A percentile compares a stretch with the other conserved stretches of the same genome.
These are phyloP conservation scores for Pollimyrus isidori DNA, from an alignment of 2,113 vertebrate genomes.

Conservation along the genomic window DNA sequence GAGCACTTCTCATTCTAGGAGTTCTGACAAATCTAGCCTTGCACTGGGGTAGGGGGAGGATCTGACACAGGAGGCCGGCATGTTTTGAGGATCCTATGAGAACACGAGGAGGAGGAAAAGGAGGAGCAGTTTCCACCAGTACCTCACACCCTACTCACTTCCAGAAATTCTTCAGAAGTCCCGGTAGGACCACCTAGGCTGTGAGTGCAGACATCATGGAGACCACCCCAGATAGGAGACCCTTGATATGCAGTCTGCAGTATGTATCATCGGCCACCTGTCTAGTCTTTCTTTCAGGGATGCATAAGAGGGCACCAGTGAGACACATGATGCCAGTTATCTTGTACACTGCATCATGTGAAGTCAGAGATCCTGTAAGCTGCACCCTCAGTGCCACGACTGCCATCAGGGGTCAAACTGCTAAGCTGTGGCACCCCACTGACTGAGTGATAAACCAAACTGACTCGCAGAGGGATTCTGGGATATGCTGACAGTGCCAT, in stretches of 20 bases:
- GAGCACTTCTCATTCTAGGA: background rate
- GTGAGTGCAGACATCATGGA: background rate
- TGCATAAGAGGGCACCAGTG: background rate
- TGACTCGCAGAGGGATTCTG: background rate
- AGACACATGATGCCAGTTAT: background rate
- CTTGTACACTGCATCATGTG: background rate
- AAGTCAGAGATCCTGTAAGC: background rate
- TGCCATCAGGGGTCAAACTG: too few relatives aligned
- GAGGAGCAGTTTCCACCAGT: background rate
- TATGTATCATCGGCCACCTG: background rate
- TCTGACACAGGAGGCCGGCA: background rate
- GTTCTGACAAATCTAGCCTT: background rate
- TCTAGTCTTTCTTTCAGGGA: background rate
- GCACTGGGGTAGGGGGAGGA: background rate
- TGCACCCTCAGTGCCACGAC: background rate
- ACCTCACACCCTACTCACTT: background rate
- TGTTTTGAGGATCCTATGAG: background rate
- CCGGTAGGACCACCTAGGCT: conserved; percentile 21
- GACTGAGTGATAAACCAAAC: background rate
- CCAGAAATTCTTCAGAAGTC: background rate
- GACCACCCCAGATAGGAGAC: conserved; percentile 16
- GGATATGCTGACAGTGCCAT: background rate
- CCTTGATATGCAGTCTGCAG: background rate
- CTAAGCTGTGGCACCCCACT: background rate
- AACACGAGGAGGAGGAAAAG: background rate